Evolutionary conservation across 2,888 invertebrate genomes (phyloP), one percentile per base, ranked within the genome.

Genomic region (Caenorhabditis becei): DNA sequence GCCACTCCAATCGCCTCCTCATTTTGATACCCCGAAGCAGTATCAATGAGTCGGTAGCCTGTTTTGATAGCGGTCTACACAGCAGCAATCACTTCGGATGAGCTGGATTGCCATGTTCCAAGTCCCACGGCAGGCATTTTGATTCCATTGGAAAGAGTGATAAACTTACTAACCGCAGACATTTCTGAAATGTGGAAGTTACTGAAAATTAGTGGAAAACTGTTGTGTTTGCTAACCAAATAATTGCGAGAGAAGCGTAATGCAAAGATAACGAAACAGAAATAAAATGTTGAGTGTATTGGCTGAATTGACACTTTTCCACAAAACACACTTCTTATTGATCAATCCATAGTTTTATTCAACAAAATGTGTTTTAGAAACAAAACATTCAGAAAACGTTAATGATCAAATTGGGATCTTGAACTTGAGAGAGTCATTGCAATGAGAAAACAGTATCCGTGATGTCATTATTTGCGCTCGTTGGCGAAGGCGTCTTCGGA

Each of bases 1-100:
- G 94, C 94, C 51, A 94, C 93, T 0, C 96, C 96, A 84, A 96
- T 94, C 0, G 85, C 93, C 1, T 93, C 93, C 91, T 96, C 96
- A 89, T 96, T 96, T 84, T 94, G 93, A 89, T 96, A 96, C 4
- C 93, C 94, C 5, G 94, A 93, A 0, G 96, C 95, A 0, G 95
- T 94, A 91, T 96, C 96, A 80, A 96, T 94, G 89, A 95, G 95
- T 2, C 95, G 93, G 91, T 96, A 96, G 0, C 96, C 96, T 44
- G 94, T 94, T 85, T 94, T 94, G 59, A 96, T 91, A 0, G 96
- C 95, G 0, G 92, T 92, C 28, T 94, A 93, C n/a, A 95, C 92
- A 0, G 95, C 94, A 44, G 91, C 90, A 91, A 94, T 94, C 66
- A 95, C 91, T 86, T 94, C 94, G 3, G 93, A 93, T 72, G 87